Evolutionary conservation across 2,888 invertebrate species (phyloP).

Genomic region (Anticlea derivata): DNA sequence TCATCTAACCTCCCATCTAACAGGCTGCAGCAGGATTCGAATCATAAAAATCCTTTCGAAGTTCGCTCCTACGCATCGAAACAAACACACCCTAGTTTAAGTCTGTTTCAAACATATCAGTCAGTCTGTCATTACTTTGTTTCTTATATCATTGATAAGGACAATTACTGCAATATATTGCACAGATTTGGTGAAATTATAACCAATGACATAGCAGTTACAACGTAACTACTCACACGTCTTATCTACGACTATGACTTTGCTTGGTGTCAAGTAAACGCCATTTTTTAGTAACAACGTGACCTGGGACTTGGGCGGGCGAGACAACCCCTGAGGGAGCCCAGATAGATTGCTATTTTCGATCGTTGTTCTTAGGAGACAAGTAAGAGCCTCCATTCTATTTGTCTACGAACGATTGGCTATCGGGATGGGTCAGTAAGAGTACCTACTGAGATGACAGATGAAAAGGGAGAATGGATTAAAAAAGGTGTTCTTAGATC

Average conservation of each 20-base stretch:
- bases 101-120: no score
- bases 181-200: no score
- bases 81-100: no score
- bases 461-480: no score
- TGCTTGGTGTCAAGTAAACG: conserved; percentile 46
- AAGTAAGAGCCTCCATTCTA: conserved; percentile 49
- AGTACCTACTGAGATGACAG: no score
- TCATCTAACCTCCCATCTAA: no score
- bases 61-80: no score
- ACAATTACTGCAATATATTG: no score
- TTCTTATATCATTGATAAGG: not conserved
- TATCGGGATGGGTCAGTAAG: conserved; percentile 8
- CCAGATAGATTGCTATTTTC: conserved; percentile 61
- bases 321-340: conserved; percentile 54
- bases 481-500: no score
- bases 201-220: conserved; percentile 11
- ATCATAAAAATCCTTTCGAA: no score
- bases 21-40: no score
- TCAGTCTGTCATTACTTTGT: no score
- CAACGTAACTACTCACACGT: conserved; percentile 27
- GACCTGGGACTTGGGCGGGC: conserved; percentile 44
- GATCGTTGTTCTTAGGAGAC: conserved; percentile 48
- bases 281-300: conserved; percentile 57
- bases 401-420: conserved; percentile 42
- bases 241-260: conserved; percentile 38